Percentiles rank a stretch among this genome's conserved stretches.
Conservation (phyloP, 2,797 vertebrate species). For the Hydrophis major region DNA sequence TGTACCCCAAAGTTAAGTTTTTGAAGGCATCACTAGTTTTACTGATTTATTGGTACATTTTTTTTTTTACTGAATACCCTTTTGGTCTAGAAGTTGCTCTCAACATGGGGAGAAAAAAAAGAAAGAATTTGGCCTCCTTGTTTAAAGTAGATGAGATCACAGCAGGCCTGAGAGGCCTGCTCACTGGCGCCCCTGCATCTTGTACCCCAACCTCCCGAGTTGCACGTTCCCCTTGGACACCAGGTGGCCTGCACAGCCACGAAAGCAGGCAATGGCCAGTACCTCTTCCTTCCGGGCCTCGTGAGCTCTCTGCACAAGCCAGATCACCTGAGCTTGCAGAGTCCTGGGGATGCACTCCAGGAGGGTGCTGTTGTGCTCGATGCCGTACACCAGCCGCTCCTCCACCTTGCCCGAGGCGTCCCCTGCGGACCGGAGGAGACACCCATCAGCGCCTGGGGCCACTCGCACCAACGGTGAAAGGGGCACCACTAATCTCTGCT, state of each 20-base stretch:
- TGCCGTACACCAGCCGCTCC: constrained; percentile 82
- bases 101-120: background rate
- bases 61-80: background rate
- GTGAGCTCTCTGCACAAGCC: constrained; percentile 82
- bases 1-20: background rate
- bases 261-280: constrained; percentile 20
- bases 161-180: background rate
- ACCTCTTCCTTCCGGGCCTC: constrained; percentile 85
- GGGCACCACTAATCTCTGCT: too few species aligned
- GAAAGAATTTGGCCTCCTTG: background rate
- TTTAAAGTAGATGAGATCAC: background rate
- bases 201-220: too few species aligned
- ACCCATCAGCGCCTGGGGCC: background rate
- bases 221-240: background rate
- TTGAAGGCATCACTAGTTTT: background rate
- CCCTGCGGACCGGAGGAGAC: constrained; percentile 51
- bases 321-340: constrained; percentile 90
- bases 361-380: constrained; percentile 93
- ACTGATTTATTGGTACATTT: background rate
- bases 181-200: background rate
- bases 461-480: background rate
- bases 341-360: constrained; percentile 92
- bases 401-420: constrained; percentile 79
- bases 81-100: background rate
- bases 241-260: background rate